phyloP scores from a whole-genome alignment of 1,140 invertebrate species.

The Cylas formicarius region DNA sequence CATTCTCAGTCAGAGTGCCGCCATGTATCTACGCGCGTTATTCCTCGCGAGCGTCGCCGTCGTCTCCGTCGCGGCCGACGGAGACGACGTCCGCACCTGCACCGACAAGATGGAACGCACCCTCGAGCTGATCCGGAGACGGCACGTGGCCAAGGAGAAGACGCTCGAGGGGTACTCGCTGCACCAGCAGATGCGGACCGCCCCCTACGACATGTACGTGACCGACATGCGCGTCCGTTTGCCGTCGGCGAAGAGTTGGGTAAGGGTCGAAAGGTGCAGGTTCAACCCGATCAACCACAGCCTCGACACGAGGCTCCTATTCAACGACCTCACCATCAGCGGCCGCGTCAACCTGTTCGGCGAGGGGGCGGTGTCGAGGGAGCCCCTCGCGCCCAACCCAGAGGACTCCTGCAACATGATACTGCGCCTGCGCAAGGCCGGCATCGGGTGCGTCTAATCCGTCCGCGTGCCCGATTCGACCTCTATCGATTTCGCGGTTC shows the following conservation, averaged over 20 bases:
- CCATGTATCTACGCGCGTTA: no score
- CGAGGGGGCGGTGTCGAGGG: slow-evolving; percentile 41
- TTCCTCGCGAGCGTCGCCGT: no score
- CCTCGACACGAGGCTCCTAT: slow-evolving; percentile 64
- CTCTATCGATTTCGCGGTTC: no score
- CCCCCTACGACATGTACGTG: slow-evolving; percentile 58
- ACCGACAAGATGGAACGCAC: slow-evolving; percentile 49
- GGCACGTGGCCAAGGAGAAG: slow-evolving; percentile 49
- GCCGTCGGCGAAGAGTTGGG: slow-evolving; percentile 54
- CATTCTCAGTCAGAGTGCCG: no score
- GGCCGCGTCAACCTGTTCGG: slow-evolving; percentile 60
- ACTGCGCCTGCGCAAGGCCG: slow-evolving; percentile 62
- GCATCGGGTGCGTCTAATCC: slow-evolving; percentile 59
- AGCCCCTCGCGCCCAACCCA: slow-evolving; percentile 34
- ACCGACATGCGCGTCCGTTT: slow-evolving; percentile 57
- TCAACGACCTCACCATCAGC: slow-evolving; percentile 70
- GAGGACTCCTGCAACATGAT: slow-evolving; percentile 68
- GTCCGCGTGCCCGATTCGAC: no score
- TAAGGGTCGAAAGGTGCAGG: slow-evolving; percentile 59
- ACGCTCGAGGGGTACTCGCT: slow-evolving; percentile 54
- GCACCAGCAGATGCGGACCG: slow-evolving; percentile 51
- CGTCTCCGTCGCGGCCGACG: no score
- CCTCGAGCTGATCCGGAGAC: slow-evolving; percentile 47
- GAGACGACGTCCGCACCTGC: slow-evolving; percentile 33
- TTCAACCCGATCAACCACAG: slow-evolving; percentile 67